Evolutionary conservation across 2,113 vertebrate species (phyloP).

Genomic region (Anoplopoma fimbria): DNA sequence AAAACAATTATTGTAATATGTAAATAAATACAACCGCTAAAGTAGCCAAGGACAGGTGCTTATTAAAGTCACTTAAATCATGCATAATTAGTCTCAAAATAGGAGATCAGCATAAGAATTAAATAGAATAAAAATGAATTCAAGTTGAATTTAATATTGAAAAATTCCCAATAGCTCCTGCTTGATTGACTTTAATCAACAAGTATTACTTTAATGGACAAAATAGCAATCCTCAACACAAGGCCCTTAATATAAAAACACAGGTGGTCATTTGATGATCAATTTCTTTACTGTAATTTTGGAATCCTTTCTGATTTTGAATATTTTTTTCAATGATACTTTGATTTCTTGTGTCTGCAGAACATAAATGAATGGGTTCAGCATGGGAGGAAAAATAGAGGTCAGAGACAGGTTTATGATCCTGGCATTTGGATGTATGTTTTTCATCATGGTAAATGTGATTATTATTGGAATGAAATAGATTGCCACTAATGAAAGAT

Average conservation of each 20-base stretch:
- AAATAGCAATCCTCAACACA: background rate
- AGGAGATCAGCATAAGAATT: no score
- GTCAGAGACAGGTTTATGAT: slow-evolving; percentile 78
- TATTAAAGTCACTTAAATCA: no score
- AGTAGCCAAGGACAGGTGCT: no score
- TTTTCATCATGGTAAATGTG: slow-evolving; percentile 29
- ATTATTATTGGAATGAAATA: slow-evolving; percentile 62
- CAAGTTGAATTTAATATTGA: no score
- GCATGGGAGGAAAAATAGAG: slow-evolving; percentile 63
- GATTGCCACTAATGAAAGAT: slow-evolving; percentile 63
- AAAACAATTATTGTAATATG: no score
- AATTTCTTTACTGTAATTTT: background rate
- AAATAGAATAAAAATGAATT: no score
- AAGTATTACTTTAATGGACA: background rate
- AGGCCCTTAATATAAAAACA: background rate
- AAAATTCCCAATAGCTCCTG: background rate
- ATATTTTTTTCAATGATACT: slow-evolving; percentile 50
- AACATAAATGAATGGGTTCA: slow-evolving; percentile 77
- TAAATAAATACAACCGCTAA: no score
- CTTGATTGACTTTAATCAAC: background rate
- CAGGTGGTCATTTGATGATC: background rate
- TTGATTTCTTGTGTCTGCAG: slow-evolving; percentile 74
- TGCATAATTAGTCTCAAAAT: no score
- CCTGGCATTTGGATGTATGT: slow-evolving; percentile 63
- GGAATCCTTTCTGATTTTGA: background rate